Evolutionary conservation across 1,140 invertebrate species (phyloP).

Genomic region (Trichonephila clavata): DNA sequence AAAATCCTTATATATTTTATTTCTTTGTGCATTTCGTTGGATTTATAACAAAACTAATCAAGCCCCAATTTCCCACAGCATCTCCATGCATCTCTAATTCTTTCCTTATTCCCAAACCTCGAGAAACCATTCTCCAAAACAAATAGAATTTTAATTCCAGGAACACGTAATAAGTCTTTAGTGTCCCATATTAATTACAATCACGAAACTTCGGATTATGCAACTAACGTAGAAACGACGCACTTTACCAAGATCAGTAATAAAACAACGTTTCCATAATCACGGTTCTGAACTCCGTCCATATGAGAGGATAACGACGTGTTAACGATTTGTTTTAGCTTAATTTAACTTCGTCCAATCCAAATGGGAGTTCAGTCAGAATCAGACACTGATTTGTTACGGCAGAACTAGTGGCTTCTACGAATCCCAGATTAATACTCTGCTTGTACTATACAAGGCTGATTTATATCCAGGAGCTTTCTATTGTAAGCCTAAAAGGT

Average conservation of each 20-base stretch:
- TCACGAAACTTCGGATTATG: not conserved
- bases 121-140: not conserved
- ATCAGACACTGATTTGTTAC: conserved; percentile 44
- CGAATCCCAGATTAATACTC: conserved; percentile 41
- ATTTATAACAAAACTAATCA: too few relatives aligned
- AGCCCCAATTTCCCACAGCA: too few relatives aligned
- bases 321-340: conserved; percentile 25
- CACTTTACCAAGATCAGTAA: not conserved
- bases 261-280: not conserved
- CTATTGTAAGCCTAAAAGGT: not conserved
- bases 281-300: not conserved
- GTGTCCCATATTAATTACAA: not conserved
- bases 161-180: not conserved
- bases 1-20: too few relatives aligned
- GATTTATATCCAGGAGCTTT: conserved; percentile 19
- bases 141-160: not conserved
- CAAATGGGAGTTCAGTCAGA: not conserved
- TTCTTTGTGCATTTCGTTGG: too few relatives aligned
- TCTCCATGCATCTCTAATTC: too few relatives aligned
- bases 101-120: too few relatives aligned
- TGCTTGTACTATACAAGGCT: not conserved
- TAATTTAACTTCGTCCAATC: not conserved
- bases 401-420: not conserved
- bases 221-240: not conserved
- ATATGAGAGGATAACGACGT: not conserved